phyloP scores from a whole-genome alignment of 2,797 vertebrate genomes.

The Glossophaga mutica region DNA sequence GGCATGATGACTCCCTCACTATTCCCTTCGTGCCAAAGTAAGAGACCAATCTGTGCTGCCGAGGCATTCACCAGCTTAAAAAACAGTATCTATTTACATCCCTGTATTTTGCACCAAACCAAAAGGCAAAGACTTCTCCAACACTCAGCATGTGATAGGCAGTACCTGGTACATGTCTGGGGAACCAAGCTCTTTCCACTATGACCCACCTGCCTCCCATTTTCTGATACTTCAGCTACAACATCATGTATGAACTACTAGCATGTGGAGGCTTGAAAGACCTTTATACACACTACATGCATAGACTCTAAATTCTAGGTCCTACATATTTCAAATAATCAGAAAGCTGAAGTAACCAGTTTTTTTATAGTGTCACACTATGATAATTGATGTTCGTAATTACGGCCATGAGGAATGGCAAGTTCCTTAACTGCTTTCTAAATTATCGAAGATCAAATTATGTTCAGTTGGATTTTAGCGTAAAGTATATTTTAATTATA shows the following conservation, averaged over 20 bases:
- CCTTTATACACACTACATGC: not conserved
- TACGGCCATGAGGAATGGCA: conserved; percentile 60
- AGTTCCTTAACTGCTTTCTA: conserved; percentile 71
- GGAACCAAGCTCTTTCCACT: not conserved
- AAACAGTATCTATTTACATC: not conserved
- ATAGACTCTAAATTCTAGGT: not conserved
- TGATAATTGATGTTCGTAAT: conserved; percentile 69
- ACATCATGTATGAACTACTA: not conserved
- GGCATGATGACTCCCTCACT: not conserved
- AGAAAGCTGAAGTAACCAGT: conserved; percentile 59
- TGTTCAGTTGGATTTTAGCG: conserved; percentile 62
- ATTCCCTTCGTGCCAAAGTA: not conserved
- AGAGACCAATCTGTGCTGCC: not conserved
- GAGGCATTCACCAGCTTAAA: not conserved
- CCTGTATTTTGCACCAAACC: not conserved
- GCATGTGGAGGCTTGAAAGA: not conserved
- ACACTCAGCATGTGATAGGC: not conserved
- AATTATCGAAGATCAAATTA: conserved; percentile 75
- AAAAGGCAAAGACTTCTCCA: not conserved
- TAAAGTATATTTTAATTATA: conserved; percentile 74
- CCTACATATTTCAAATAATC: conserved; percentile 48
- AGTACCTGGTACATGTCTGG: too few relatives aligned
- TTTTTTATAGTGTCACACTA: conserved; percentile 62
- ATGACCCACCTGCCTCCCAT: not conserved
- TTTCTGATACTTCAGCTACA: not conserved